Percentiles rank a stretch among this genome's conserved stretches.
Evolutionary conservation across 2,113 vertebrate species (phyloP).

Genomic region (Alethe diademata): DNA sequence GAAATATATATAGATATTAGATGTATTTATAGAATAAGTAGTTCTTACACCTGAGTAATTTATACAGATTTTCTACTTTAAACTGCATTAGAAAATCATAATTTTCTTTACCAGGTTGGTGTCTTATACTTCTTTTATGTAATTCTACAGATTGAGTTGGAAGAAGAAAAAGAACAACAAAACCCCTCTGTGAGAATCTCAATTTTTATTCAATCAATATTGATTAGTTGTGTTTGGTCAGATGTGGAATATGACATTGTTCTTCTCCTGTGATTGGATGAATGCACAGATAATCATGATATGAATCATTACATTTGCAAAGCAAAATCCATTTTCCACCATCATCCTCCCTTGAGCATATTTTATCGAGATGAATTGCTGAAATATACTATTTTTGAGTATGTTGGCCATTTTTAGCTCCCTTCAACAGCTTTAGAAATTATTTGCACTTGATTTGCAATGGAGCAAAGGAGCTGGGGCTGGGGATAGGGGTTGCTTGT

Average conservation of each 20-base stretch:
- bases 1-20: not conserved
- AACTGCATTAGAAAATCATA: not conserved
- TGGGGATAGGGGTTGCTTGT: fast-evolving
- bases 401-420: not conserved
- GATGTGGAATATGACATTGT: conserved; percentile 25
- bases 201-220: not conserved
- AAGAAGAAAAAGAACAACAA: not conserved
- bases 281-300: not conserved
- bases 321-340: conserved; percentile 35
- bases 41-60: not conserved
- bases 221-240: conserved; percentile 30
- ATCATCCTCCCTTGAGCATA: not conserved
- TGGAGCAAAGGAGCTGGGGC: not conserved
- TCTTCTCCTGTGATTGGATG: not conserved
- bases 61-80: not conserved
- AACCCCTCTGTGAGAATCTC: not conserved
- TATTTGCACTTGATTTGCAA: not conserved
- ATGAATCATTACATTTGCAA: conserved; percentile 43
- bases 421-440: not conserved
- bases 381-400: not conserved
- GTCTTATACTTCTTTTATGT: not conserved
- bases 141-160: not conserved
- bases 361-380: not conserved
- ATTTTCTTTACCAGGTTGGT: not conserved
- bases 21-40: not conserved